These are phyloP conservation scores for Calvadosia cruxmelitensis DNA, from an alignment of 30 jellyfish, hydroid and myxozoan species.

Conservation along the genomic window DNA sequence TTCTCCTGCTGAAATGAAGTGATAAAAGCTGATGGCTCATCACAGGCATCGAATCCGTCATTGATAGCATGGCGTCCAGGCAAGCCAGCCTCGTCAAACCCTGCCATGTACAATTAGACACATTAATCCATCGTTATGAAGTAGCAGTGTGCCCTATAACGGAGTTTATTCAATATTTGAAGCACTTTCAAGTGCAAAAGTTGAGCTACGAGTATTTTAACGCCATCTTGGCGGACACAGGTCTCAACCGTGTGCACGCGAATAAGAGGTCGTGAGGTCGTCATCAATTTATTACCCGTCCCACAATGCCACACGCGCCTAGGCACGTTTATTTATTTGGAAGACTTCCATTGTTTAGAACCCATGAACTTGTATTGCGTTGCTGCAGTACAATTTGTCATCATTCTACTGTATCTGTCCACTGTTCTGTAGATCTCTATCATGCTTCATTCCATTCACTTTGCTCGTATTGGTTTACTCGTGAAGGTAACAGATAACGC, in stretches of 20 bases:
- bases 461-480: no score
- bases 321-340: no score
- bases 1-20: slow-evolving; percentile 79
- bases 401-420: no score
- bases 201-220: not conserved
- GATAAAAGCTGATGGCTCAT: slow-evolving; percentile 63
- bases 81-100: slow-evolving; percentile 88
- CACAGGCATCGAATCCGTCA: slow-evolving; percentile 62
- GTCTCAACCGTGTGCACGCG: not conserved
- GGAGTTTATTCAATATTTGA: no score
- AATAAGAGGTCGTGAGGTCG: not conserved
- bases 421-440: no score
- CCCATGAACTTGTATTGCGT: no score
- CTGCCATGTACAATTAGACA: slow-evolving; percentile 41
- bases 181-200: not conserved
- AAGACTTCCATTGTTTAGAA: no score
- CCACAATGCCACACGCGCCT: not conserved
- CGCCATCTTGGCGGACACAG: slow-evolving; percentile 5
- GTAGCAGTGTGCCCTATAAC: no score
- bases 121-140: no score
- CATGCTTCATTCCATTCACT: no score
- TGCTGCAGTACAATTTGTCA: no score
- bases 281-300: not conserved
- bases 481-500: no score
- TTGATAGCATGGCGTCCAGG: slow-evolving; percentile 73